These are phyloP conservation scores for Ondatra zibethicus DNA, from an alignment of 2,113 vertebrate genomes.

Conservation along the genomic window DNA sequence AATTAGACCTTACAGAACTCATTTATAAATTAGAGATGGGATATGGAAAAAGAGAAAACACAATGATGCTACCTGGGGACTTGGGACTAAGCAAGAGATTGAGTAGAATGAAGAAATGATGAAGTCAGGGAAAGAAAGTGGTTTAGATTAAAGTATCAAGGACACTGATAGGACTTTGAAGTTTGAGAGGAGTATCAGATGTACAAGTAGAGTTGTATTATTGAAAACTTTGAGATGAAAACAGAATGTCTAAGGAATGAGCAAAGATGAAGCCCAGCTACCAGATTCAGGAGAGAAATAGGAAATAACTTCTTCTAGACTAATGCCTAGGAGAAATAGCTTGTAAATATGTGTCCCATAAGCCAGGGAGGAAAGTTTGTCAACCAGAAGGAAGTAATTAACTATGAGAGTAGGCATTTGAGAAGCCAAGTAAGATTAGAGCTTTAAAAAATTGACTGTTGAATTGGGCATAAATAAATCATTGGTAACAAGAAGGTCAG, in stretches of 20 bases:
- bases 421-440: background rate
- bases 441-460: background rate
- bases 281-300: background rate
- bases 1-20: background rate
- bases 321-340: background rate
- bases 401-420: background rate
- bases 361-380: background rate
- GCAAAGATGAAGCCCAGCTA: background rate
- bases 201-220: background rate
- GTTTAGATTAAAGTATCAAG: background rate
- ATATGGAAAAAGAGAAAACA: background rate
- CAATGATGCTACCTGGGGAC: too few species aligned
- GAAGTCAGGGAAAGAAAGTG: background rate
- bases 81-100: background rate
- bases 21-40: background rate
- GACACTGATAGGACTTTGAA: background rate
- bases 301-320: background rate
- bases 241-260: background rate
- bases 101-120: background rate
- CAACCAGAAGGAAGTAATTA: background rate
- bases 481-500: background rate
- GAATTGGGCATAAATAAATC: background rate
- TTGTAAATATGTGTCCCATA: background rate
- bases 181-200: background rate
- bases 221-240: background rate